Evolutionary conservation across 2,797 vertebrate genomes (phyloP).

Genomic region (Telmatherina bonti): DNA sequence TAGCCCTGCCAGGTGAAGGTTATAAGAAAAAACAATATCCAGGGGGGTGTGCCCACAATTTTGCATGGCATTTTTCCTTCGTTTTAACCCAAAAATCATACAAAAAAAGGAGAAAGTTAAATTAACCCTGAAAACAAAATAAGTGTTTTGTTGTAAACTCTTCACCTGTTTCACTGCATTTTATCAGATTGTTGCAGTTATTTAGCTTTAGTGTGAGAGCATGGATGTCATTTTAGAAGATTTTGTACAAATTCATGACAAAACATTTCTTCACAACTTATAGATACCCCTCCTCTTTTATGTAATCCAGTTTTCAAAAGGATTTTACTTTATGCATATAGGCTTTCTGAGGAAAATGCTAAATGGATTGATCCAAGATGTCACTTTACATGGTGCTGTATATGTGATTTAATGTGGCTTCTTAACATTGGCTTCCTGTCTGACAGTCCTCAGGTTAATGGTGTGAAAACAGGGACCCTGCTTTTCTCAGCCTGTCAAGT

Average conservation of each 20-base stretch:
- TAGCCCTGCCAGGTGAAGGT: not conserved
- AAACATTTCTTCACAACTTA: constrained; percentile 5
- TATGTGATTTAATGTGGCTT: constrained; percentile 75
- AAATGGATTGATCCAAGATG: constrained; percentile 44
- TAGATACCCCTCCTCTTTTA: constrained; percentile 12
- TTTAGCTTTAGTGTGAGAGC: not conserved
- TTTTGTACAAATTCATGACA: constrained; percentile 24
- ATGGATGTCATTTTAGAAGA: not conserved
- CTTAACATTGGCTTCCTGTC: constrained; percentile 65
- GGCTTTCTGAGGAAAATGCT: constrained; percentile 36
- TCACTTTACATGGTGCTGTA: constrained; percentile 50
- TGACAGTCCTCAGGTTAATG: constrained; percentile 81
- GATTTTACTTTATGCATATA: constrained; percentile 43
- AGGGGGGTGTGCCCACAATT: too few relatives aligned
- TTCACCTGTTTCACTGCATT: not conserved
- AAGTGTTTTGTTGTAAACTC: not conserved
- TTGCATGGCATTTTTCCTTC: too few relatives aligned
- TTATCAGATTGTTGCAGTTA: not conserved
- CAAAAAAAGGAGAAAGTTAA: not conserved
- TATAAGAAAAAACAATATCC: not conserved
- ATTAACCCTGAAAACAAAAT: not conserved
- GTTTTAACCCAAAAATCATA: not conserved
- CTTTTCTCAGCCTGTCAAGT: constrained; percentile 79
- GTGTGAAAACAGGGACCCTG: constrained; percentile 79
- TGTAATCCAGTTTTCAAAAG: constrained; percentile 13